Evolutionary conservation across 1,140 invertebrate species (phyloP), one percentile per base, ranked within the genome.

Genomic region (Leptonema lineaticorne): DNA sequence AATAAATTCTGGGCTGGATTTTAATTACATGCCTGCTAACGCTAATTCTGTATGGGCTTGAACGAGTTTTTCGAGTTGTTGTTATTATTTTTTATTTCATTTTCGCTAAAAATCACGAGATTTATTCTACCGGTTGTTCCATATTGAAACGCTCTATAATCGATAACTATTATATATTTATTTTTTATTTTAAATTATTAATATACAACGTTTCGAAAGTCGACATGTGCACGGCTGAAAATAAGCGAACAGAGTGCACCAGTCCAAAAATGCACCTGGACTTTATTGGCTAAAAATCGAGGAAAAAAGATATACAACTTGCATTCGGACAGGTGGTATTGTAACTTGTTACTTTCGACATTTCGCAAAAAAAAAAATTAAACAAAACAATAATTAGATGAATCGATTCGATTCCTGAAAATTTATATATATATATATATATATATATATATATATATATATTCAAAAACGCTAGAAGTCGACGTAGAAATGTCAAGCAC

Each of bases 251-350:
- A 33, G 16, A 14, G 4, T 45, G 37, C 37, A 24, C 11, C 27
- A 9, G 24, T 24, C 20, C 50, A 26, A 53, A n/a, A 53, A 53
- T 53, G 50, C 50, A 53, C 50, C 50, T 53, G 50, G 50, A 53
- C n/a, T 8, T 16, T 16, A 41, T 20, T 22, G 46, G 16, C 11
- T 26, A 53, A 53, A 53, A 53, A 53, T 26, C 9, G n/a, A 24
- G 22, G 22, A 53, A 20, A 7, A 41, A 53, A 53, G 50, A 53
- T 26, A 53, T n/a, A n/a, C 50, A 53, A 20, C 50, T 53, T 53
- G 50, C 50, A 45, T 26, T 11, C 50, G 11, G 50, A 26, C 50
- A 53, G 50, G 50, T 53, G 50, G n/a, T n/a, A n/a, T n/a, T n/a
- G n/a, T n/a, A n/a, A n/a, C n/a, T n/a, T n/a, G n/a, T n/a, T n/a